These are phyloP conservation scores for Nipponia nippon DNA, from an alignment of 2,113 vertebrate genomes.

Conservation along the genomic window DNA sequence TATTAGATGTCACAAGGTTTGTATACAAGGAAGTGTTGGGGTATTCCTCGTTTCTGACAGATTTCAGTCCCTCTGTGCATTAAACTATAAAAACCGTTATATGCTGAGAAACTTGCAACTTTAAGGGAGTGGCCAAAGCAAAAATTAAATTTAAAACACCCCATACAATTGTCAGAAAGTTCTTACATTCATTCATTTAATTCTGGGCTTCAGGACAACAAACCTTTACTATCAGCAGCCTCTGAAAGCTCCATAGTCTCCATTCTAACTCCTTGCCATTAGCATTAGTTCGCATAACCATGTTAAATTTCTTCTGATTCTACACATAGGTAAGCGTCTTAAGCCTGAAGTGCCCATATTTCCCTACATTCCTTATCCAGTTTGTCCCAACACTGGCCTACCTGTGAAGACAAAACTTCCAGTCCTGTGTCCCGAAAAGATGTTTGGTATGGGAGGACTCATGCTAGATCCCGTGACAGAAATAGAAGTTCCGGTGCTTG, in stretches of 20 bases:
- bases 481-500: conserved; percentile 84
- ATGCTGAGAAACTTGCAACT: neutral
- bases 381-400: conserved; percentile 64
- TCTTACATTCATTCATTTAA: neutral
- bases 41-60: neutral
- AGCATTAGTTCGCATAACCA: neutral
- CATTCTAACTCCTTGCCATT: neutral
- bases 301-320: neutral
- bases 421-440: conserved; percentile 70
- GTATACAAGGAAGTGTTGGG: neutral
- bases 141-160: neutral
- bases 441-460: conserved; percentile 73
- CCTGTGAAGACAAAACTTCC: conserved; percentile 66
- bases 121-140: neutral
- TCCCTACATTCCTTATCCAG: conserved; percentile 82
- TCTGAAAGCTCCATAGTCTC: neutral
- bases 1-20: neutral
- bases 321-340: conserved; percentile 61
- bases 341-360: conserved; percentile 76
- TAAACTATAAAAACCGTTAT: neutral
- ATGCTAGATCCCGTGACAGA: conserved; percentile 82
- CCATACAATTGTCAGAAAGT: neutral
- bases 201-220: neutral
- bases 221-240: neutral
- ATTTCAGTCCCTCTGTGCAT: neutral